Conservation (phyloP, 2,797 vertebrate genomes). For the Columba guinea region DNA sequence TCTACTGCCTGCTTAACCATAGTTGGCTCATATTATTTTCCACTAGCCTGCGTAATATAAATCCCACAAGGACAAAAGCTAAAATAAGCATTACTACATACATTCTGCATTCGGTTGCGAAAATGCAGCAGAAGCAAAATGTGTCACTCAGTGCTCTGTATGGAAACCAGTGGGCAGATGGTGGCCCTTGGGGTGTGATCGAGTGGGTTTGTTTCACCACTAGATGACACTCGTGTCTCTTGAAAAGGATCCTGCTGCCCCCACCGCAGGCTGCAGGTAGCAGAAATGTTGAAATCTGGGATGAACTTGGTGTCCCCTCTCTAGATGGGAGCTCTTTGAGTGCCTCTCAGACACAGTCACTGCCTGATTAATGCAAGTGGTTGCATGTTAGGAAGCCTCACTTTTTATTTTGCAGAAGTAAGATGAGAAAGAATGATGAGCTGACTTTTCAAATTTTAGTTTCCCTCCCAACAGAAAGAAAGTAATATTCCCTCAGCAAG, state of each 20-base stretch:
- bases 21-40: background rate
- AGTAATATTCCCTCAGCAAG: fast-evolving
- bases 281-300: background rate
- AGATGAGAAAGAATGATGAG: background rate
- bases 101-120: background rate
- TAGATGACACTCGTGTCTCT: conserved; percentile 29
- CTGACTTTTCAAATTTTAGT: background rate
- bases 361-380: background rate
- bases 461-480: background rate
- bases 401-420: background rate
- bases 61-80: background rate
- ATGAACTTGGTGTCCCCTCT: background rate
- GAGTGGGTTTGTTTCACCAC: background rate
- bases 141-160: background rate
- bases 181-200: background rate
- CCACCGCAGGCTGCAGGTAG: background rate
- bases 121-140: background rate
- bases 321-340: background rate
- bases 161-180: background rate
- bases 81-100: background rate
- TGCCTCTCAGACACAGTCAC: background rate
- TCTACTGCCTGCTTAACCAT: background rate
- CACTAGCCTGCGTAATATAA: background rate
- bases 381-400: background rate
- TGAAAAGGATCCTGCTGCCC: background rate